Percentiles rank a stretch among this genome's conserved stretches.
Evolutionary conservation across 2,113 vertebrate species (phyloP).

Genomic region (Beaufortia kweichowensis): DNA sequence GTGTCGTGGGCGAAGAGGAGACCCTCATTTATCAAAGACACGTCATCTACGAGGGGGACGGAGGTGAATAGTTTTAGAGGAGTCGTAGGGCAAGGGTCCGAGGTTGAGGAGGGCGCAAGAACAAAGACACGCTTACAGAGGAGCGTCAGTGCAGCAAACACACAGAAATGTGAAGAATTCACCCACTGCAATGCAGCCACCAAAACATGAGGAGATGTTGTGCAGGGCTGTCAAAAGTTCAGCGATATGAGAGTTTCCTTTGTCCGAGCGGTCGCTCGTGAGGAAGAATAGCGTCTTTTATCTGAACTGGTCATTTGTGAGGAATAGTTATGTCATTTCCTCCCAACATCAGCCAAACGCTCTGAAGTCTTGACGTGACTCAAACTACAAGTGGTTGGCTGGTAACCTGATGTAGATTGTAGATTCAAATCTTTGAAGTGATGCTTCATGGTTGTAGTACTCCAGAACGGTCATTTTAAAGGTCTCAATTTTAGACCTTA

Average conservation of each 20-base stretch:
- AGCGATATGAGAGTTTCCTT: constrained; percentile 69
- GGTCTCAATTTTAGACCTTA: too few relatives aligned
- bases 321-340: constrained; percentile 61
- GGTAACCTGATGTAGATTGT: background rate
- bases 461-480: too few relatives aligned
- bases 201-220: constrained; percentile 56
- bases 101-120: constrained; percentile 49
- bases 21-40: constrained; percentile 24
- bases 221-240: constrained; percentile 77
- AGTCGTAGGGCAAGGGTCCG: constrained; percentile 9
- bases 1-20: constrained; percentile 27
- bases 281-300: constrained; percentile 64
- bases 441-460: too few relatives aligned
- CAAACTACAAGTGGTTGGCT: too few relatives aligned
- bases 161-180: constrained; percentile 75
- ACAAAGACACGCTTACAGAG: constrained; percentile 59
- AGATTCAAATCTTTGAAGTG: too few relatives aligned
- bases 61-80: constrained; percentile 25
- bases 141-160: constrained; percentile 66
- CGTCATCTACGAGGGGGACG: constrained; percentile 17
- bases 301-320: constrained; percentile 61
- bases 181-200: constrained; percentile 61
- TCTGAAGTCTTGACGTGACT: background rate
- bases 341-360: constrained; percentile 31
- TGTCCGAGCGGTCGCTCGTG: constrained; percentile 61